Evolutionary conservation across 2,888 invertebrate species (phyloP).

Genomic region (Magallana nippona): DNA sequence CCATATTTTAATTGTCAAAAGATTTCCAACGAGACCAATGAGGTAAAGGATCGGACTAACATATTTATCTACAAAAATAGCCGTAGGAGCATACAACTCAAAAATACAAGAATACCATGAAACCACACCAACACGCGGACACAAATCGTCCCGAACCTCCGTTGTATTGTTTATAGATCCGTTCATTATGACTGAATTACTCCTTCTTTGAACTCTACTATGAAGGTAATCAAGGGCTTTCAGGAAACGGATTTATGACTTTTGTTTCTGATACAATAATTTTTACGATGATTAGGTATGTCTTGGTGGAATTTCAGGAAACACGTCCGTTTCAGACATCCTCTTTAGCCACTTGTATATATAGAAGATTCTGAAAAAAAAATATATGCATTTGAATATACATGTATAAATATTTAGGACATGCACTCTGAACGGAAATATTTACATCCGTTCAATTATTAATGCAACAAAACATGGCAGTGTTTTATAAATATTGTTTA

Average conservation of each 20-base stretch:
- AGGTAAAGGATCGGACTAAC: conserved; percentile 75
- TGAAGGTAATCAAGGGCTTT: neutral
- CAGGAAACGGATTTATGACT: no score
- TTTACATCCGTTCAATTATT: no score
- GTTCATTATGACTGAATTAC: neutral
- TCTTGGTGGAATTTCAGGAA: neutral
- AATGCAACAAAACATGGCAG: no score
- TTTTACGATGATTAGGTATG: neutral
- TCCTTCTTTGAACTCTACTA: neutral
- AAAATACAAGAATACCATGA: conserved; percentile 44
- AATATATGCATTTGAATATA: no score
- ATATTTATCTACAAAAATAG: conserved; percentile 69
- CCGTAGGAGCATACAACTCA: conserved; percentile 50
- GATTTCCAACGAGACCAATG: conserved; percentile 76
- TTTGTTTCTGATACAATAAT: no score
- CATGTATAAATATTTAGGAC: no score
- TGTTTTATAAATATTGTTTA: no score
- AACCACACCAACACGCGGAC: conserved; percentile 22
- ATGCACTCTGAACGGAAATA: no score
- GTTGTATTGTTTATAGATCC: conserved; percentile 6
- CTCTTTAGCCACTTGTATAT: no score
- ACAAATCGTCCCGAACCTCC: neutral
- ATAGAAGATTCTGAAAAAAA: no score
- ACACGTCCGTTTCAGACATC: no score
- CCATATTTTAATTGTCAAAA: conserved; percentile 75